Base-by-base conservation (phyloP, 2,797 vertebrate genomes). In the Melanotaenia nigrans region DNA sequence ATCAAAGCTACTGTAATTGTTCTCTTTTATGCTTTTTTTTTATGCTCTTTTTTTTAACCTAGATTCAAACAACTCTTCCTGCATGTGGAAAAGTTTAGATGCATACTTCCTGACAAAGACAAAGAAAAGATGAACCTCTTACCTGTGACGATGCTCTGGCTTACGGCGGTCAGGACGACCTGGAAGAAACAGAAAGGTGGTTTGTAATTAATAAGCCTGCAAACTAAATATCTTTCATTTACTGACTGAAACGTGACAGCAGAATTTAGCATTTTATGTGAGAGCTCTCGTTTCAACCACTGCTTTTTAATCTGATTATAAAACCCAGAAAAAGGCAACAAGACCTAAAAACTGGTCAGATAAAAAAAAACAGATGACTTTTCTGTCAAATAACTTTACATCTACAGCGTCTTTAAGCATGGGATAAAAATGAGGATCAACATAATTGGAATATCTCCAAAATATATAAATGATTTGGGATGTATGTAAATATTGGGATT, bases 131-230 rank as follows among this genome's bases (percentile, higher is more conserved):
- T 33, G 36, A 4, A 49, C 0, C 0, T 61, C 75, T 70, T 42
- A 93, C 92, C 92, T 93, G 87, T 71, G 88, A 32, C 92, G 92
- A 54, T 91, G 88, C 65, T 93, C 92, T 0, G 92, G 92, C 51
- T 93, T 93, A 0, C 85, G 85, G 58, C 89, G 79, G 76, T 86
- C 81, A 18, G 91, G 64, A 14, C 90, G 92, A 83, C 83, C 90
- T 92, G 80, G 28, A 49, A 64, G 30, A 71, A 18, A 54, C 12
- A 57, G 24, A 61, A 35, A 32, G 14, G 18, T 5, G 0, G 14
- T 2, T 55, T 28, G 14, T 18, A 1, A 55, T 55, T 20, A 24
- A 4, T 8, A 22, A 18, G 5, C 18, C 13, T 25, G 53, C 25
- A 45, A 25, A 38, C 25, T 42, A 18, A 42, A 42, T 18, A 42